Conservation (phyloP, 2,797 vertebrate species). For the Tragopan temminckii region DNA sequence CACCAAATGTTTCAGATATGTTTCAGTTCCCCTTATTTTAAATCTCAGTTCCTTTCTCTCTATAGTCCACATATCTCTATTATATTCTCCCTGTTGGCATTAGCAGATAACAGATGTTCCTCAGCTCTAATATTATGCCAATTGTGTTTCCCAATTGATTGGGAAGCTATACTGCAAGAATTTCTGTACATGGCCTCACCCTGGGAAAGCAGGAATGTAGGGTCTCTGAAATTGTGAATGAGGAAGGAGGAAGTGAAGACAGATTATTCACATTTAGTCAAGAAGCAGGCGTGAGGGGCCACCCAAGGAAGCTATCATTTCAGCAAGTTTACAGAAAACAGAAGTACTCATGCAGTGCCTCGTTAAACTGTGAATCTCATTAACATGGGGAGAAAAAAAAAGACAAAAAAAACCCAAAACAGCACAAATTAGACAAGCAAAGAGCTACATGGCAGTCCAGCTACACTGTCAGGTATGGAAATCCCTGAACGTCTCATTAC, state of each 20-base stretch:
- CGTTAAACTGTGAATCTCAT: neutral
- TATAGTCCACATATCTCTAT: neutral
- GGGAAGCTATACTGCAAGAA: neutral
- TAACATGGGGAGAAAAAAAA: neutral
- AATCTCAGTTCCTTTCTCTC: neutral
- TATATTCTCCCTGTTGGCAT: neutral
- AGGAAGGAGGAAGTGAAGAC: neutral
- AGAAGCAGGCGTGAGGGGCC: neutral
- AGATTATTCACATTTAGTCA: neutral
- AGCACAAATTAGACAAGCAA: neutral
- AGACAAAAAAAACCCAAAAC: neutral
- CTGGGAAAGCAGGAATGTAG: neutral
- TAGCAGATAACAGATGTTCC: neutral
- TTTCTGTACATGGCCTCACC: neutral
- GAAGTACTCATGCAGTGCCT: neutral
- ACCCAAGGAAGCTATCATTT: neutral
- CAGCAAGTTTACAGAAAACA: neutral
- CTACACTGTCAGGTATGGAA: neutral
- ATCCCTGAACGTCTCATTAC: neutral
- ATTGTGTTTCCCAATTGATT: neutral
- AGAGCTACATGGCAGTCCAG: neutral
- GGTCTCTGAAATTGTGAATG: neutral
- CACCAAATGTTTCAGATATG: neutral
- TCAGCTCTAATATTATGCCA: neutral
- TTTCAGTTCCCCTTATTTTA: neutral